Base-by-base conservation (phyloP, 2,797 vertebrate genomes). In the Oophaga sylvatica region DNA sequence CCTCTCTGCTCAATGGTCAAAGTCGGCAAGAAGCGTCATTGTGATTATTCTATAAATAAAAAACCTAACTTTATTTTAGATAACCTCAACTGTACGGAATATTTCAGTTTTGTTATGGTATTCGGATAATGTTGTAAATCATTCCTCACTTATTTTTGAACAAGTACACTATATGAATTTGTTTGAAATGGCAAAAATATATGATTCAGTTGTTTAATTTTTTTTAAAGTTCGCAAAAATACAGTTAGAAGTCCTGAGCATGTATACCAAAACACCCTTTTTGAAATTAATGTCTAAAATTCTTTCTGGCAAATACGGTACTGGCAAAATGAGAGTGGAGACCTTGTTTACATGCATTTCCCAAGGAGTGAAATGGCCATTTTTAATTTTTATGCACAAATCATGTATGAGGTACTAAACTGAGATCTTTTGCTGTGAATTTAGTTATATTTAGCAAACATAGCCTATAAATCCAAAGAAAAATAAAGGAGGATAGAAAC, bases 1-100 rank as follows among this genome's bases (percentile, higher is more conserved):
- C 90, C 59, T 92, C 92, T 45, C 89, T 93, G n/a, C 65, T 95
- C 84, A 97, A 97, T 16, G 96, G 96, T 57, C 92, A 95, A 89
- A 92, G 91, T 81, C 96, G 95, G 90, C 96, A 95, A 90, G 97
- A 97, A 90, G 94, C 95, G 86, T 95, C 95, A 5, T 92, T 97
- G 91, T 97, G 93, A 95, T 89, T 87, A 87, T 84, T 77, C 19
- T 62, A 1, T n/a, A 29, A 17, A 80, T 56, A 80, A 56, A 31
- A 56, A 79, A 85, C 41, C 11, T 77, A 26, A 68, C 48, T 79
- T 2, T 12, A 79, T 35, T 60, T 20, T 29, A 53, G 4, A 48
- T 48, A 76, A 76, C 10, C 20, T 76, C 22, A n/a, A 53, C 15
- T n/a, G 45, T 48, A 76, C n/a, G 31, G 4, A 53, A 3, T 13